Percentiles rank a stretch among this genome's conserved stretches.
Evolutionary conservation across 2,113 vertebrate species (phyloP).

Genomic region (Colossoma macropomum): DNA sequence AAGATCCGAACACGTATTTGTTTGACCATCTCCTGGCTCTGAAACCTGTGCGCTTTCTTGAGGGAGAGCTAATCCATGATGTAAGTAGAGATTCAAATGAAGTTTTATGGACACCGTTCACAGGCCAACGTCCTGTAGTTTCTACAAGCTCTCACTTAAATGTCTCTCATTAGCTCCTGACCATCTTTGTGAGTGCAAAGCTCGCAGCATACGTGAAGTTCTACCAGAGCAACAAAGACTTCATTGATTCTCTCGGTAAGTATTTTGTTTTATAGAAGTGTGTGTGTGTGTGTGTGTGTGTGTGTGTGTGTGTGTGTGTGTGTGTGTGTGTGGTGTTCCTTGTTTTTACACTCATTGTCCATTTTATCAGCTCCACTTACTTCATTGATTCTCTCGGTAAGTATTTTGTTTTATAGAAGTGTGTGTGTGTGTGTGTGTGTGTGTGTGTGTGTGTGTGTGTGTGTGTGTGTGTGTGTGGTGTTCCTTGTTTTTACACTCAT

Average conservation of each 20-base stretch:
- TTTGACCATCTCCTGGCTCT: slow-evolving; percentile 97
- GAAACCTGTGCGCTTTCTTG: slow-evolving; percentile 97
- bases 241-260: slow-evolving; percentile 98
- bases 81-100: slow-evolving; percentile 80
- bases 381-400: slow-evolving; percentile 98
- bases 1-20: slow-evolving; percentile 94
- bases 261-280: slow-evolving; percentile 2
- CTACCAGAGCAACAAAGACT: slow-evolving; percentile 99
- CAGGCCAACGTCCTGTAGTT: background rate
- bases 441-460: too few species aligned
- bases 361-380: too few species aligned
- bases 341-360: too few species aligned
- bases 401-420: slow-evolving; percentile 54
- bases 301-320: too few species aligned
- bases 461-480: too few species aligned
- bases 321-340: too few species aligned
- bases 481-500: too few species aligned
- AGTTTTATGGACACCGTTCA: background rate
- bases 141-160: background rate
- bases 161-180: slow-evolving; percentile 84
- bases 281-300: too few species aligned
- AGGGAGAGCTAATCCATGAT: slow-evolving; percentile 98
- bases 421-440: too few species aligned
- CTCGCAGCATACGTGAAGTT: slow-evolving; percentile 95
- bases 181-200: slow-evolving; percentile 98